Evolutionary conservation across 2,113 vertebrate species (phyloP).

Genomic region (Bos taurus): ARS-UCD2.0 NC_037331.1:76718501-76719000

Average conservation of each 20-base stretch:
- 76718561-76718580: neutral
- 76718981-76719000: neutral
- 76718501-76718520: neutral
- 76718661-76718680: neutral
- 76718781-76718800: neutral
- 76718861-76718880: neutral
- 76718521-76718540: neutral
- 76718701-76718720: accelerated
- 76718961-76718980: neutral
- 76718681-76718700: no score
- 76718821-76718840: neutral
- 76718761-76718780: neutral
- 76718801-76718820: neutral
- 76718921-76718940: neutral
- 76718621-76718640: neutral
- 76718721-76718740: neutral
- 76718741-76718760: neutral
- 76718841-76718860: neutral
- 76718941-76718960: neutral
- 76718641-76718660: neutral
- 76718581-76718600: no score
- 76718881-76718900: neutral
- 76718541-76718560: neutral
- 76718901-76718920: neutral
- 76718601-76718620: neutral